phyloP scores from a whole-genome alignment of 53 echinoderm and acorn worm species.

The Crossaster papposus region DNA sequence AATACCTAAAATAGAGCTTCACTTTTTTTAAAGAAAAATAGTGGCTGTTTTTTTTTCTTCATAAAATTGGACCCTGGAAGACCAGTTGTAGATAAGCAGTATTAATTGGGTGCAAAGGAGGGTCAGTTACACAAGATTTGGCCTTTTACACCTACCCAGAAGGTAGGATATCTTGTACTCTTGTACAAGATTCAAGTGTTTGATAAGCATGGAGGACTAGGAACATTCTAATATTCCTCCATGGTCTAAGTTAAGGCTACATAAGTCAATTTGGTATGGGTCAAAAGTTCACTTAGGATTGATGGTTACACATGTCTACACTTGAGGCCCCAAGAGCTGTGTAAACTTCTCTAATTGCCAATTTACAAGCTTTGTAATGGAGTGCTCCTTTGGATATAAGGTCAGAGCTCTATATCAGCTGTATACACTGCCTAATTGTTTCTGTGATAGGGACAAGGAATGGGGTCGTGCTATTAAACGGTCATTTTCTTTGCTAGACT shows the following conservation, averaged over 20 bases:
- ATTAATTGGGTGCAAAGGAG: background rate
- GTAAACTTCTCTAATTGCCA: background rate
- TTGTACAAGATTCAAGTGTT: conserved; percentile 3
- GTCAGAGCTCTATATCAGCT: background rate
- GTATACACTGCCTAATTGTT: background rate
- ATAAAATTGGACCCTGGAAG: no score
- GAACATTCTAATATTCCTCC: no score
- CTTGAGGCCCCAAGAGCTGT: background rate
- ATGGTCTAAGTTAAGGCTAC: no score
- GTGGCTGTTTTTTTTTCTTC: no score
- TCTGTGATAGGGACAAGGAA: background rate
- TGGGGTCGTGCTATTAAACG: background rate
- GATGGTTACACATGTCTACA: background rate
- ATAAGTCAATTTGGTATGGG: background rate
- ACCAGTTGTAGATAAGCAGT: background rate
- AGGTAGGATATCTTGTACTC: conserved; percentile 1
- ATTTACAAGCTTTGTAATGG: background rate
- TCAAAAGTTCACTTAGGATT: background rate
- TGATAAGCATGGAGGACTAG: background rate
- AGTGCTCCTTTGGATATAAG: background rate
- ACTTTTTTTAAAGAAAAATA: no score
- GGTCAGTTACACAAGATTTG: background rate
- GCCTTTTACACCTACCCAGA: background rate
- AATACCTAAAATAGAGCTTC: no score
- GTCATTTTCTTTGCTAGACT: background rate